Evolutionary conservation across 2,113 vertebrate genomes (phyloP).

Genomic region (Menidia beryllina): DNA sequence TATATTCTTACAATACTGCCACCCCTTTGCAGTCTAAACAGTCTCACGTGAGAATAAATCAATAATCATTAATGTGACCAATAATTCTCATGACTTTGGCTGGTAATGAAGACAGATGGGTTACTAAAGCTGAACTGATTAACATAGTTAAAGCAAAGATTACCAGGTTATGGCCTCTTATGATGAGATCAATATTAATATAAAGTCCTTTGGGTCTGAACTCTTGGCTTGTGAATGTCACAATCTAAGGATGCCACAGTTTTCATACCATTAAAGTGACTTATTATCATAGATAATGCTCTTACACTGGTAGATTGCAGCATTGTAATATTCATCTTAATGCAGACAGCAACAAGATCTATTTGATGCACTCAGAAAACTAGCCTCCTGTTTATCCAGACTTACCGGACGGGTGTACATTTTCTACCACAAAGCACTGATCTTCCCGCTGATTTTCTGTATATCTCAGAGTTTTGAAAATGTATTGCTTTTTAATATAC

Average conservation of each 20-base stretch:
- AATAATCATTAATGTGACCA: slow-evolving; percentile 12
- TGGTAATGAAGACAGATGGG: slow-evolving; percentile 49
- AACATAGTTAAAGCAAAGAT: slow-evolving; percentile 38
- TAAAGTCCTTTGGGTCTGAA: not conserved
- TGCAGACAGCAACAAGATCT: too few relatives aligned
- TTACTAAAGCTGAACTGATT: slow-evolving; percentile 4
- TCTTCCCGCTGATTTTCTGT: not conserved
- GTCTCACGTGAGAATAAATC: slow-evolving; percentile 12
- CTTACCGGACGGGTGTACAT: too few relatives aligned
- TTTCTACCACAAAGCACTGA: too few relatives aligned
- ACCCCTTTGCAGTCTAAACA: slow-evolving; percentile 3
- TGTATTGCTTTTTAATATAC: not conserved
- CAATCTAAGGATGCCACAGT: slow-evolving; percentile 8
- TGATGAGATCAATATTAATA: slow-evolving; percentile 40
- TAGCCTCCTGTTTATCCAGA: not conserved
- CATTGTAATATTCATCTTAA: slow-evolving; percentile 9
- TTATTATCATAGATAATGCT: not conserved
- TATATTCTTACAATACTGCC: not conserved
- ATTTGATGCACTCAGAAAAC: too few relatives aligned
- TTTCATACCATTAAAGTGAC: not conserved
- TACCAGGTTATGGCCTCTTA: slow-evolving; percentile 13
- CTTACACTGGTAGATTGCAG: slow-evolving; percentile 8
- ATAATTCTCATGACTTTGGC: slow-evolving; percentile 20
- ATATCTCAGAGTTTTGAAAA: not conserved
- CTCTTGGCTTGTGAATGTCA: slow-evolving; percentile 15